Conservation (phyloP, 2,888 invertebrate species). For the Scrobipalpa atriplicella region DNA sequence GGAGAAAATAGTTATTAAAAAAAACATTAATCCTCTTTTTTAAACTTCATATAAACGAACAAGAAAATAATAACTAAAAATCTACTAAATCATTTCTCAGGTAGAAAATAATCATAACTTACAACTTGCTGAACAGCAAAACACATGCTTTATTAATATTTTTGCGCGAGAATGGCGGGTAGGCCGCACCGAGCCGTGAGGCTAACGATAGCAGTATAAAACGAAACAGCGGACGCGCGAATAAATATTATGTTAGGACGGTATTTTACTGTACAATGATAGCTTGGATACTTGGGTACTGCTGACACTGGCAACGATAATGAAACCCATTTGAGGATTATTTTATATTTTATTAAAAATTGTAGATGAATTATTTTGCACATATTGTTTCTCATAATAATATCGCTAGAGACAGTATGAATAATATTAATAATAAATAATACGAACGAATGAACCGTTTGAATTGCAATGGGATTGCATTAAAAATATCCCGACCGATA, state of each 20-base stretch:
- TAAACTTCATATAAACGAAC: not conserved
- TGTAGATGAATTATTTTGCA: too few relatives aligned
- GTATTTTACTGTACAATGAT: constrained; percentile 1
- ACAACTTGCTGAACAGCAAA: constrained; percentile 7
- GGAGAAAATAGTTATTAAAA: too few relatives aligned
- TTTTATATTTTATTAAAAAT: not conserved
- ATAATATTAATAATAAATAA: too few relatives aligned
- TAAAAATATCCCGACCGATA: too few relatives aligned
- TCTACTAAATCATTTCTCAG: not conserved
- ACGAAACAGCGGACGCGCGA: not conserved
- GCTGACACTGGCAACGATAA: not conserved
- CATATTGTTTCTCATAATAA: too few relatives aligned
- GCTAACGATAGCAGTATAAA: constrained; percentile 12
- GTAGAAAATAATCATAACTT: constrained; percentile 2
- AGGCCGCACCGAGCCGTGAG: constrained; percentile 9
- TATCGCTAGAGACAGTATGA: too few relatives aligned
- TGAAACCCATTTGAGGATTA: constrained; percentile 4
- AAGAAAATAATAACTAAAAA: not conserved
- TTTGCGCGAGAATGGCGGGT: constrained; percentile 8
- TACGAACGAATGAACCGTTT: too few relatives aligned
- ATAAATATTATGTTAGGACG: constrained; percentile 9
- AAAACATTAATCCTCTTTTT: not conserved
- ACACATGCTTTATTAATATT: constrained; percentile 7
- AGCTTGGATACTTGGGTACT: not conserved
- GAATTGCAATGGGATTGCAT: too few relatives aligned